Evolutionary conservation across 1,140 invertebrate species (phyloP).

Genomic region (Sitodiplosis mosellana): DNA sequence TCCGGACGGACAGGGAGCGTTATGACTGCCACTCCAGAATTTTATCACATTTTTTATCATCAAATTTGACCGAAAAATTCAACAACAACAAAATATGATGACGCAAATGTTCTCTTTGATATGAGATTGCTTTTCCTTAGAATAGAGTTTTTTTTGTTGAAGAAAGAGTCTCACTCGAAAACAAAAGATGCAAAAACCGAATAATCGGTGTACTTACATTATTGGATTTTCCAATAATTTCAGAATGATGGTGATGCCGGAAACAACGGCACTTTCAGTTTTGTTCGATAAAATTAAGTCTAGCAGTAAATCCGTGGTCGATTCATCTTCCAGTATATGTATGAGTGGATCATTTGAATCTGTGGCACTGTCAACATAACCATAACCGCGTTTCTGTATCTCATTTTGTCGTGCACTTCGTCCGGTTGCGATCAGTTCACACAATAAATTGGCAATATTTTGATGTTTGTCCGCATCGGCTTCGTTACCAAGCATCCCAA

Average conservation of each 20-base stretch:
- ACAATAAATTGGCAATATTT: slow-evolving; percentile 64
- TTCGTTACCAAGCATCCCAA: slow-evolving; percentile 57
- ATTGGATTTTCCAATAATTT: slow-evolving; percentile 33
- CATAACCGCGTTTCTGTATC: slow-evolving; percentile 29
- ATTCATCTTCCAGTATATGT: slow-evolving; percentile 17
- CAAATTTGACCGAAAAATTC: too few relatives aligned
- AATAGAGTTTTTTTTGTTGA: too few relatives aligned
- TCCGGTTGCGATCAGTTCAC: slow-evolving; percentile 55
- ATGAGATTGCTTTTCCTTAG: too few relatives aligned
- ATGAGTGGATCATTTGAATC: slow-evolving; percentile 15
- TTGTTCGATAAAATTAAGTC: slow-evolving; percentile 49
- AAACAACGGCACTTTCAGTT: slow-evolving; percentile 57
- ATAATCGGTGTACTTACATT: not conserved
- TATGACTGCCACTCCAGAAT: too few relatives aligned
- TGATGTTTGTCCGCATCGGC: slow-evolving; percentile 54
- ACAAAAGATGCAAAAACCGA: not conserved
- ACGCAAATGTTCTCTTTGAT: too few relatives aligned
- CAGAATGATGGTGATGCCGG: slow-evolving; percentile 60
- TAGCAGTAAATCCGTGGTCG: slow-evolving; percentile 34
- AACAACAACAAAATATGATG: too few relatives aligned
- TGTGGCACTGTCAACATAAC: slow-evolving; percentile 18
- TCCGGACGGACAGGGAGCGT: too few relatives aligned
- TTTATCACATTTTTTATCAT: too few relatives aligned
- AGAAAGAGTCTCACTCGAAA: too few relatives aligned
- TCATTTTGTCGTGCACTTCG: slow-evolving; percentile 41